These are phyloP conservation scores for Drosophila murphyi DNA, from an alignment of 1,140 invertebrate species.

Conservation along the genomic window DNA sequence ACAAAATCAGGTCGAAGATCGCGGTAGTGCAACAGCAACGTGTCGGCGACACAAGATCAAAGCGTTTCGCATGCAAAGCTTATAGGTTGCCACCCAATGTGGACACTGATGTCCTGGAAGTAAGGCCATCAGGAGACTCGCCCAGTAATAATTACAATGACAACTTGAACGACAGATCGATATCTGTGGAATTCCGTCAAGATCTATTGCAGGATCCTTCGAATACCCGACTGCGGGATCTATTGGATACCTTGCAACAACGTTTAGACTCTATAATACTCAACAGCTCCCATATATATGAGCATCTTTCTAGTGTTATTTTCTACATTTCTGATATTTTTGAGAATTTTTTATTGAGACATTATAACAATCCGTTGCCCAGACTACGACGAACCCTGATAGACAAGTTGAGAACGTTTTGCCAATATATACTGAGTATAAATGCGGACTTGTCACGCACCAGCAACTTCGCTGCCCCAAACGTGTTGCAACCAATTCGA, in stretches of 20 bases:
- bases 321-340: not conserved
- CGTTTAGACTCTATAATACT: no score
- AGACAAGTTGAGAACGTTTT: not conserved
- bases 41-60: not conserved
- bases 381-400: not conserved
- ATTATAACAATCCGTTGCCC: not conserved
- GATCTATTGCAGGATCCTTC: not conserved
- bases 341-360: not conserved
- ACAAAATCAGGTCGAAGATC: not conserved
- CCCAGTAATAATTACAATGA: not conserved
- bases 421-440: no score
- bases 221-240: no score
- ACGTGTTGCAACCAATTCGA: no score
- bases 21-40: not conserved
- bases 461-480: no score
- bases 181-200: not conserved
- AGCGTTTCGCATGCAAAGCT: not conserved
- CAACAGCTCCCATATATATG: no score
- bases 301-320: no score
- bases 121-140: not conserved
- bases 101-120: not conserved
- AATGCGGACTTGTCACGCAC: no score
- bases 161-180: not conserved
- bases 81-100: slow-evolving; percentile 1
- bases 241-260: no score